Percentiles rank a stretch among this genome's conserved stretches.
Conservation (phyloP, 2,888 invertebrate species). For the Ochropacha duplaris region DNA sequence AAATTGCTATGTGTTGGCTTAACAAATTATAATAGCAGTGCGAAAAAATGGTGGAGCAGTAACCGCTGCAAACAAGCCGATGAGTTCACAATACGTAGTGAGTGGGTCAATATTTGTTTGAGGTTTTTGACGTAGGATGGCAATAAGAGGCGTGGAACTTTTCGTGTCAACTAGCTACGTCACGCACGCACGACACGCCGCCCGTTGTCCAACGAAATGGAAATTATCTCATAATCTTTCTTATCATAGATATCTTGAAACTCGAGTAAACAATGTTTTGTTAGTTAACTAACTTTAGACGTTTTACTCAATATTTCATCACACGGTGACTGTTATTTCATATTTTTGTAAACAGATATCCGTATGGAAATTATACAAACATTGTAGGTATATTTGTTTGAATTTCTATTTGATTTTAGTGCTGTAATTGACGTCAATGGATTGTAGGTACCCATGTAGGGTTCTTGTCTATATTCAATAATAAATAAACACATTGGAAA, state of each 20-base stretch:
- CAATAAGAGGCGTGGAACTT: slow-evolving; percentile 70
- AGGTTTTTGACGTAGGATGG: slow-evolving; percentile 53
- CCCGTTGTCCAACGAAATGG: slow-evolving; percentile 23
- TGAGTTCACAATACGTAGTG: slow-evolving; percentile 51
- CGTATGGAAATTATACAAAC: neutral
- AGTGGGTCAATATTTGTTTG: slow-evolving; percentile 62
- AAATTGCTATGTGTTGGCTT: slow-evolving; percentile 28
- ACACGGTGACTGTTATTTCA: slow-evolving; percentile 11
- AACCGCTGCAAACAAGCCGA: slow-evolving; percentile 18
- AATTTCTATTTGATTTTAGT: neutral
- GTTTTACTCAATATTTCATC: slow-evolving; percentile 19
- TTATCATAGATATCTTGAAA: slow-evolving; percentile 26
- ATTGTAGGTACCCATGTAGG: neutral
- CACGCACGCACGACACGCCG: slow-evolving; percentile 37
- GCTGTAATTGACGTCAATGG: slow-evolving; percentile 2
- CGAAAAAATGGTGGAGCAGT: slow-evolving; percentile 36
- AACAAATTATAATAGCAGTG: slow-evolving; percentile 37
- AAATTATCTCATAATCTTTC: slow-evolving; percentile 36
- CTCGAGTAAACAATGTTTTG: slow-evolving; percentile 27
- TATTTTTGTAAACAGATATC: neutral
- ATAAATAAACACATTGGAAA: neutral
- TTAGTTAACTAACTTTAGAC: slow-evolving; percentile 18
- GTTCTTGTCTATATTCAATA: neutral
- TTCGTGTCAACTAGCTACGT: slow-evolving; percentile 55
- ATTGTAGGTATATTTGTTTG: slow-evolving; percentile 7